phyloP scores from a whole-genome alignment of 2,888 invertebrate species.

The Habrosyne pyritoides region DNA sequence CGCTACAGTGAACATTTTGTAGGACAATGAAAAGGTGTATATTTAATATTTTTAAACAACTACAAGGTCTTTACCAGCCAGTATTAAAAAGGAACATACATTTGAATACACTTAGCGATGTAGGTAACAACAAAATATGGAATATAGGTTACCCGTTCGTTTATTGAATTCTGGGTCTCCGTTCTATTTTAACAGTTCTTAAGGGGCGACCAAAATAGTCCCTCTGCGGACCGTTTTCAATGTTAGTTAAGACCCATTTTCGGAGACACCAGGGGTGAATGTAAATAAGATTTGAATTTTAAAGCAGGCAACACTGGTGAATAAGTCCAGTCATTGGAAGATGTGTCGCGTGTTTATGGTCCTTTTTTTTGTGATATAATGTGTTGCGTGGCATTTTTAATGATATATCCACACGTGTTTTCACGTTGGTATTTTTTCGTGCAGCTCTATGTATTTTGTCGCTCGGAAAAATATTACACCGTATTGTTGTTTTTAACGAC shows the following conservation, averaged over 20 bases:
- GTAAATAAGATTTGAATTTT: slow-evolving; percentile 79
- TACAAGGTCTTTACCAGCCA: no score
- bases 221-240: slow-evolving; percentile 55
- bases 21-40: no score
- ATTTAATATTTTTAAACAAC: no score
- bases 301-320: slow-evolving; percentile 49
- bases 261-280: slow-evolving; percentile 65
- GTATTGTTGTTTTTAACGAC: not conserved
- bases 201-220: slow-evolving; percentile 73
- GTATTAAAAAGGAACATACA: not conserved
- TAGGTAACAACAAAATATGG: slow-evolving; percentile 37
- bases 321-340: slow-evolving; percentile 15
- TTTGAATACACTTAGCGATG: slow-evolving; percentile 9
- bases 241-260: slow-evolving; percentile 66
- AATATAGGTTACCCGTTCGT: slow-evolving; percentile 38
- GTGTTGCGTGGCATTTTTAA: slow-evolving; percentile 19
- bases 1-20: no score
- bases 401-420: slow-evolving; percentile 6
- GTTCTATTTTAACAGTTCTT: slow-evolving; percentile 71
- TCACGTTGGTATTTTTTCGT: not conserved
- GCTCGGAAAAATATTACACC: not conserved
- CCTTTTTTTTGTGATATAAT: slow-evolving; percentile 28
- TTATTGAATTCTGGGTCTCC: slow-evolving; percentile 66
- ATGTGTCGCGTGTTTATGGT: slow-evolving; percentile 26
- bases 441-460: not conserved